Conservation (phyloP, 2,113 vertebrate genomes). For the Ardeotis arabs region DNA sequence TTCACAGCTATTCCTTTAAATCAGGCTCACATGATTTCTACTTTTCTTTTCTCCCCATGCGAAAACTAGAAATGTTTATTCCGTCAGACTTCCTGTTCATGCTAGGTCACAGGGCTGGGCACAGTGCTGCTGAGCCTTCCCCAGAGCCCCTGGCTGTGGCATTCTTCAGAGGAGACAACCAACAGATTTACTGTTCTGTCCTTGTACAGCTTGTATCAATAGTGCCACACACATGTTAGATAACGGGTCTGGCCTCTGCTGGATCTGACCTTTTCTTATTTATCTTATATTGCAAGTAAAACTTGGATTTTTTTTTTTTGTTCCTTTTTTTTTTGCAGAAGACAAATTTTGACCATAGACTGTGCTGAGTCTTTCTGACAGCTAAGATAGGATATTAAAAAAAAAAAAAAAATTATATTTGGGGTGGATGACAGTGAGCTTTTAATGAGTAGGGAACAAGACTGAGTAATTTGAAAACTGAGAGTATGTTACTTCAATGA, state of each 20-base stretch:
- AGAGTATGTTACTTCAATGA: not conserved
- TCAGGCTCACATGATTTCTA: fast-evolving
- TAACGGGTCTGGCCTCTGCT: not conserved
- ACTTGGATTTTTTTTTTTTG: not conserved
- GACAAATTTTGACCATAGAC: not conserved
- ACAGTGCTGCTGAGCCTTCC: not conserved
- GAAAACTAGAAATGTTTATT: not conserved
- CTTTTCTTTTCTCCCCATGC: not conserved
- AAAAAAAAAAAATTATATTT: not conserved
- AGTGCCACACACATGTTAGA: not conserved
- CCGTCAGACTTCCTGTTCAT: not conserved
- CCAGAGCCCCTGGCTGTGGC: not conserved
- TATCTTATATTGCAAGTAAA: not conserved
- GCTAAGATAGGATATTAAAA: not conserved
- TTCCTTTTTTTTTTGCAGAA: not conserved
- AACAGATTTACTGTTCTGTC: not conserved
- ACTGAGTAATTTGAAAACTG: not conserved
- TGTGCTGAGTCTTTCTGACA: not conserved
- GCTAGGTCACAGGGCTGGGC: fast-evolving
- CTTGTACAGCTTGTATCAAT: not conserved
- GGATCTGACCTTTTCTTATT: not conserved
- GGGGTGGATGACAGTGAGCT: not conserved
- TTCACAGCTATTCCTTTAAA: not conserved
- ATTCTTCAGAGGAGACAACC: not conserved
- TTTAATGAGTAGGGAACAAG: not conserved